phyloP scores from a whole-genome alignment of 1,140 invertebrate species.

The Archegozetes longisetosus region DNA sequence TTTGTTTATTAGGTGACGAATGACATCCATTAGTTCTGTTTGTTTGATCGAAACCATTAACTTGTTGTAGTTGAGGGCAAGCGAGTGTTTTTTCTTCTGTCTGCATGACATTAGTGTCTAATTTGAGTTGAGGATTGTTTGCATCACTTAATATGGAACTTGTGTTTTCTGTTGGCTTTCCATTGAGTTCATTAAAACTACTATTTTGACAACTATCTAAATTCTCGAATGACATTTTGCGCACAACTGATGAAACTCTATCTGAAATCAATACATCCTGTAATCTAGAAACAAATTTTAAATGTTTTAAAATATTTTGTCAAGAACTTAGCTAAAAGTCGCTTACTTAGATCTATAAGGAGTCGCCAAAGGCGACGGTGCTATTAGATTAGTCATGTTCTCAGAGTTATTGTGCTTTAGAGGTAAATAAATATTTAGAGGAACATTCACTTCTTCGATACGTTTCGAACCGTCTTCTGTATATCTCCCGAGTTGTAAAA shows the following conservation, averaged over 20 bases:
- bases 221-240: not conserved
- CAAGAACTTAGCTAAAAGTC: too few species aligned
- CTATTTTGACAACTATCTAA: not conserved
- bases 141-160: too few species aligned
- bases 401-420: not conserved
- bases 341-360: constrained; percentile 4
- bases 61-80: too few species aligned
- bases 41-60: too few species aligned
- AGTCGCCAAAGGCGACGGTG: not conserved
- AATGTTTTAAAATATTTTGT: not conserved
- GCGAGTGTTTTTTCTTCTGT: too few species aligned
- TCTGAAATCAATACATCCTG: not conserved
- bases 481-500: not conserved
- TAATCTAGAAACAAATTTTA: not conserved
- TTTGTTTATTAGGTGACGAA: not conserved
- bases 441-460: not conserved
- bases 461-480: not conserved
- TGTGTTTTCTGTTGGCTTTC: too few species aligned
- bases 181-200: not conserved
- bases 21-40: too few species aligned
- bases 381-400: too few species aligned
- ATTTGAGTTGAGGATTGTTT: too few species aligned
- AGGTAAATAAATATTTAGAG: not conserved
- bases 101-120: too few species aligned
- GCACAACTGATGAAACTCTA: not conserved